Conservation (phyloP, 2,113 vertebrate genomes). For the Sturnus vulgaris region DNA sequence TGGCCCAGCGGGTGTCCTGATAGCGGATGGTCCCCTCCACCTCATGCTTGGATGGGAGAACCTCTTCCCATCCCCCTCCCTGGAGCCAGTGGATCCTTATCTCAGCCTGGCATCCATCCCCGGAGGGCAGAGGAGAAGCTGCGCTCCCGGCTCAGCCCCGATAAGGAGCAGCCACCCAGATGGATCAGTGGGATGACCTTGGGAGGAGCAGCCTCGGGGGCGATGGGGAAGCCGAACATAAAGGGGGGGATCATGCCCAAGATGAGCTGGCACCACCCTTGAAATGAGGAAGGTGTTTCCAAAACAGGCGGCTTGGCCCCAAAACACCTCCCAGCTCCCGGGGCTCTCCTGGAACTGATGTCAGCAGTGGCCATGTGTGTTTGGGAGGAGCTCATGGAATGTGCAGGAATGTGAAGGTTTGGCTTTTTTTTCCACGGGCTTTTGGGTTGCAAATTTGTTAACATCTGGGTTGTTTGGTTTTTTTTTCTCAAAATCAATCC, state of each 20-base stretch:
- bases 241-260: neutral
- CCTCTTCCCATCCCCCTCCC: neutral
- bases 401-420: neutral
- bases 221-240: neutral
- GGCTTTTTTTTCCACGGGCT: neutral
- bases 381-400: neutral
- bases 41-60: neutral
- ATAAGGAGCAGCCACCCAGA: neutral
- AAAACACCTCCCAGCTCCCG: neutral
- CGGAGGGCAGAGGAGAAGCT: neutral
- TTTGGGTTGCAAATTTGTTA: neutral
- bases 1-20: neutral
- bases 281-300: neutral
- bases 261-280: neutral
- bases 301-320: neutral
- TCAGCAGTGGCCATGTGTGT: fast-evolving
- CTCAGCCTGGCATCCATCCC: neutral
- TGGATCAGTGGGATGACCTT: neutral
- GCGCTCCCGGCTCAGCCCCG: fast-evolving
- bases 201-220: neutral
- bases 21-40: neutral
- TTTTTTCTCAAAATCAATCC: neutral
- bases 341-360: fast-evolving
- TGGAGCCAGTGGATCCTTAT: neutral
- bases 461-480: neutral